Evolutionary conservation across 2,113 vertebrate genomes (phyloP), one percentile per base, ranked within the genome.

Genomic region (Murina feae): DNA sequence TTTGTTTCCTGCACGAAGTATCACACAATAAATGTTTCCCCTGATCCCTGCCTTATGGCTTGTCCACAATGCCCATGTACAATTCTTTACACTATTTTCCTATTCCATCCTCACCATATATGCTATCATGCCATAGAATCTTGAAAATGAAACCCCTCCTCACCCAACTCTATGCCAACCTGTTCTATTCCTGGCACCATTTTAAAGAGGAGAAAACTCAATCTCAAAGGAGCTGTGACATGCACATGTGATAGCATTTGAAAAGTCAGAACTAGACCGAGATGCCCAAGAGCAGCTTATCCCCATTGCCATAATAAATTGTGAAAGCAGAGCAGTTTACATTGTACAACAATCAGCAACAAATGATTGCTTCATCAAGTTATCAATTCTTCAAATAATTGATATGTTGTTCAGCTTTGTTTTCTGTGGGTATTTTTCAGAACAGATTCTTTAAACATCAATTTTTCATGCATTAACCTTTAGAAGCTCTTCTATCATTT

Each of bases 101-200:
- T 79, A 1, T 63, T 65, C 32, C 55, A 2, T 16, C 5, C 1
- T 63, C 42, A 11, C 35, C 1, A 3, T 68, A 2, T 75, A 21
- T 69, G 35, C 63, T 53, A 0, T 9, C 11, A 18, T 21, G 6
- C 60, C 28, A 44, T 9, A 25, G 23, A 44, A 42, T 35, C 17
- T 95, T 75, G 47, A 4, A 84, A 47, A 30, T 37, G 11, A 91
- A 72, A 53, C 53, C 6, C 81, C 37, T 91, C 25, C 18, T 79
- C 21, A 53, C 3, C 6, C 8, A 0, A 58, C 10, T 39, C 13
- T 75, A 32, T 3, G 2, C 12, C 66, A 63, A n/a, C 8, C 1
- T 63, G 2, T 92, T 16, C 39, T 72, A 81, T 42, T 9, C 5
- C 18, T 30, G 4, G 17, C 12, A 13, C 2, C 5, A 10, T 55